Evolutionary conservation across 2,797 vertebrate genomes (phyloP).

Genomic region (Oreortyx pictus): DNA sequence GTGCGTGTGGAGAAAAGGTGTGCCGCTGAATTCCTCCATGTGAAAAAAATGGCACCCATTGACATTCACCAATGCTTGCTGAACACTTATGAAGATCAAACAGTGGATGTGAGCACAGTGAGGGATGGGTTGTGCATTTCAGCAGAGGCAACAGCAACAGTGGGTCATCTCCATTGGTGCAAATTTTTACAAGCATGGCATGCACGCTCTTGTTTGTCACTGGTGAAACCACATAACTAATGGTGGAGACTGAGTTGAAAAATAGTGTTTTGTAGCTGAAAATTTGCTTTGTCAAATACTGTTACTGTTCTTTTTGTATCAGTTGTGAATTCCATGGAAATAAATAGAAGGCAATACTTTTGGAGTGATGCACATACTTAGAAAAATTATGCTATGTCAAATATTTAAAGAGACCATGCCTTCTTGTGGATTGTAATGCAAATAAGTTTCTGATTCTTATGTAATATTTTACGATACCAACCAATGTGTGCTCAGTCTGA

Average conservation of each 20-base stretch:
- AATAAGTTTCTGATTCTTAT: neutral
- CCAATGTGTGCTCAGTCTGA: neutral
- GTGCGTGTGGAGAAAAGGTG: neutral
- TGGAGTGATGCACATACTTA: neutral
- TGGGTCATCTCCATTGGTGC: no score
- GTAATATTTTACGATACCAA: neutral
- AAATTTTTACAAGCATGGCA: neutral
- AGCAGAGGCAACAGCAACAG: no score
- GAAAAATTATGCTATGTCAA: neutral
- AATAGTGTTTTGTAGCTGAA: neutral
- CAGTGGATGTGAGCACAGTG: no score
- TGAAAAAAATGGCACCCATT: neutral
- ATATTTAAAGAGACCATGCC: neutral
- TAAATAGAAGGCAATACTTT: neutral
- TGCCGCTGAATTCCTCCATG: neutral
- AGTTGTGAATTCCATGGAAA: neutral
- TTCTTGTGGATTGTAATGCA: neutral
- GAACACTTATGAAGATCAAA: no score
- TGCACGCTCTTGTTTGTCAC: neutral
- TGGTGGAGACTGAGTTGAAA: neutral
- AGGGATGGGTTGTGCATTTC: no score
- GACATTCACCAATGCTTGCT: neutral
- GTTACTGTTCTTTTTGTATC: neutral
- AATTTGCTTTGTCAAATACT: neutral
- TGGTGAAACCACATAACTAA: neutral